Base-by-base conservation (phyloP, 1,140 invertebrate species). In the Tachypleus tridentatus region DNA sequence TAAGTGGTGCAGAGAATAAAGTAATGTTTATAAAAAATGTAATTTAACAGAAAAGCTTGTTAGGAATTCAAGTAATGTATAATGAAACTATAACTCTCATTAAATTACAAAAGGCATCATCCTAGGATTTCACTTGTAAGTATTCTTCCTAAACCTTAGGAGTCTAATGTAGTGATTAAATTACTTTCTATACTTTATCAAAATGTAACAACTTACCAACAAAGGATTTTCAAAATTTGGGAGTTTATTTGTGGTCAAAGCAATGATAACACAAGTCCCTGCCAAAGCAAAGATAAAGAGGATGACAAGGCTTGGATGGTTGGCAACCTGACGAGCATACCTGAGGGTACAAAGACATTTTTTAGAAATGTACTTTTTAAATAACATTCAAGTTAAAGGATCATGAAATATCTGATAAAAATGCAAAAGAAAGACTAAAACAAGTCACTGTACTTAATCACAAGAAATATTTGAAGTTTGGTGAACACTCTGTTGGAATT, bases 221-320 rank as follows among this genome's bases (percentile, higher is more conserved):
- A 85, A 82, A 48, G 89, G 88, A 74, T 91, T 87, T 57, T 83
- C 82, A 75, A 91, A 91, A 75, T 87, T 83, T 11, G 88, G 88
- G 59, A 86, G 75, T 49, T 84, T 81, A 71, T 83, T 83, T 5
- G 82, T 82, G 58, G 83, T 81, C 29, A 91, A 74, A 29, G 86
- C 84, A 59, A 90, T 80, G 56, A 89, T 82, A 10, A 88, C 80
- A 72, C 87, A 86, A 58, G 83, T 81, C 47, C 81, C 80, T 57
- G 85, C 86, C 63, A 88, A 80, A 58, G 85, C 79, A 70, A 84
- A 82, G 61, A 90, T 82, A 52, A 80, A 78, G 54, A 85, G 74
- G 64, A 91, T 76, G 70, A 90, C 82, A 59, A 84, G 74, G 74
- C 85, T 88, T 49, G 88, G 88, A 74, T 89, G 83, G 72, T 86